Conservation (phyloP, 2,888 invertebrate species). For the Cryptosula pallasiana region DNA sequence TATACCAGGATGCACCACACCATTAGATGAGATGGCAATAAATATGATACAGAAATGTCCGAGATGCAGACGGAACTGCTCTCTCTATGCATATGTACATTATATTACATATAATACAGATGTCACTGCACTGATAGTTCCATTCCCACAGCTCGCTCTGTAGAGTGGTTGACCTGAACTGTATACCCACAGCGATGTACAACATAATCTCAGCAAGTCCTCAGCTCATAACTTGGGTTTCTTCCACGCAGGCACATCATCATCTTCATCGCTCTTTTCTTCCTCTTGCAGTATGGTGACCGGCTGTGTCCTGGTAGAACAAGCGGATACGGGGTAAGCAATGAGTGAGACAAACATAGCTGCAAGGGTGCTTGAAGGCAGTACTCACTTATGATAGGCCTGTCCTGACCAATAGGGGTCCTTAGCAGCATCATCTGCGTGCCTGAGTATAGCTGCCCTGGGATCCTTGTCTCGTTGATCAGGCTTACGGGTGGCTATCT, state of each 20-base stretch:
- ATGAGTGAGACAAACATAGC: neutral
- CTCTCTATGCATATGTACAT: too few species aligned
- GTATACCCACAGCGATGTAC: too few species aligned
- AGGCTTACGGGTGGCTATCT: conserved; percentile 80
- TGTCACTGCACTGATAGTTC: too few species aligned
- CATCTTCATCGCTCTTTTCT: conserved; percentile 41
- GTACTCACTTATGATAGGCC: conserved; percentile 45
- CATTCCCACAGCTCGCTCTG: too few species aligned
- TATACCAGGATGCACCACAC: too few species aligned
- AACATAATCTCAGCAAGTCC: too few species aligned
- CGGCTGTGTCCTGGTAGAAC: conserved; percentile 67
- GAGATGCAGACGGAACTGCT: too few species aligned
- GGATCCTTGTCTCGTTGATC: conserved; percentile 65
- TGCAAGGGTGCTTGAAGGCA: neutral
- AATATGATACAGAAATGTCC: too few species aligned
- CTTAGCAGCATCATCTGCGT: conserved; percentile 88
- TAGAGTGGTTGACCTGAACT: too few species aligned
- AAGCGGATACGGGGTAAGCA: neutral
- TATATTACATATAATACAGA: too few species aligned
- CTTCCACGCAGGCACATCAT: conserved; percentile 46
- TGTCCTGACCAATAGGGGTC: conserved; percentile 80
- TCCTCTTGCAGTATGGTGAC: conserved; percentile 64
- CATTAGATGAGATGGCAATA: too few species aligned
- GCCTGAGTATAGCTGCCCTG: conserved; percentile 86
- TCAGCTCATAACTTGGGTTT: conserved; percentile 59